phyloP scores from a whole-genome alignment of 2,113 vertebrate species.

The Dendropsophus ebraccatus region DNA sequence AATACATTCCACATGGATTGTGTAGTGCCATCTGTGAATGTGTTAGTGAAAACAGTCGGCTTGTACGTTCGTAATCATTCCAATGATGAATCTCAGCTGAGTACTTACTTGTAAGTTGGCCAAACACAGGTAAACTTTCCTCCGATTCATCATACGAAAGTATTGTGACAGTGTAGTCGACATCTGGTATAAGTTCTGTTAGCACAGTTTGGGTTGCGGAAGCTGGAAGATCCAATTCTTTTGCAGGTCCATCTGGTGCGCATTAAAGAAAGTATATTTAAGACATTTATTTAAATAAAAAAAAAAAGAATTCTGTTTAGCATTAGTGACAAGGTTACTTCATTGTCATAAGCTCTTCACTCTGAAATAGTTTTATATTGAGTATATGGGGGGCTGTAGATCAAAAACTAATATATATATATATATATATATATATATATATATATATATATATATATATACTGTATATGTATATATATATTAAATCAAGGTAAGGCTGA shows the following conservation, averaged over 20 bases:
- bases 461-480: too few species aligned
- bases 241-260: conserved; percentile 81
- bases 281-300: conserved; percentile 45
- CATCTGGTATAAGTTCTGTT: conserved; percentile 82
- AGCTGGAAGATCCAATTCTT: conserved; percentile 85
- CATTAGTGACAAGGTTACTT: background rate
- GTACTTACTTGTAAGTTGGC: conserved; percentile 91
- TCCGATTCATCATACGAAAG: conserved; percentile 78
- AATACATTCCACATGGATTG: conserved; percentile 34
- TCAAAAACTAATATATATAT: too few species aligned
- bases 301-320: background rate
- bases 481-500: background rate
- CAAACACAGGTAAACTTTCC: conserved; percentile 89
- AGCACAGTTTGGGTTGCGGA: conserved; percentile 83
- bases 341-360: background rate
- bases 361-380: background rate
- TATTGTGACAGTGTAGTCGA: conserved; percentile 87
- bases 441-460: too few species aligned
- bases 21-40: conserved; percentile 40
- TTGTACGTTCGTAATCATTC: conserved; percentile 15
- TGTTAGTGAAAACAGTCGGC: background rate
- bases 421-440: too few species aligned
- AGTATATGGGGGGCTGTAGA: background rate
- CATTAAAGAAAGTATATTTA: conserved; percentile 62
- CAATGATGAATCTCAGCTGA: conserved; percentile 26